Evolutionary conservation across 92 coral and sea anemone genomes (phyloP).

Genomic region (Meandrina meandrites): DNA sequence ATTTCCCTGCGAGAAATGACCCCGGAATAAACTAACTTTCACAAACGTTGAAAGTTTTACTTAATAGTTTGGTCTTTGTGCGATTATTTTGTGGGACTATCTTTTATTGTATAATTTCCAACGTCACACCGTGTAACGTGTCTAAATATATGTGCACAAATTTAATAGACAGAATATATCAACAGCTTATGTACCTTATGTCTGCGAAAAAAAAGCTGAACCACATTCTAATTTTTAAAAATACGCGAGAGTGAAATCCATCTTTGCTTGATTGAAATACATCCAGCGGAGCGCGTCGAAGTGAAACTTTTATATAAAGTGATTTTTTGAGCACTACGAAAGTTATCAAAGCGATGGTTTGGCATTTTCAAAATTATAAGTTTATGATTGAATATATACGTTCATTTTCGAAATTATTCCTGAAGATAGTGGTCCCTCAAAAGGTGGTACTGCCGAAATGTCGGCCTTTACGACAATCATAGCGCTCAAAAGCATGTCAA

Average conservation of each 20-base stretch:
- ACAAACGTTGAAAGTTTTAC: neutral
- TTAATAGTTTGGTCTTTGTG: neutral
- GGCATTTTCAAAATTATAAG: no score
- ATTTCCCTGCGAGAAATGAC: neutral
- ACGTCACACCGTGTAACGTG: neutral
- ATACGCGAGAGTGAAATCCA: neutral
- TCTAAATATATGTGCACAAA: neutral
- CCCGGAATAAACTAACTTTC: neutral
- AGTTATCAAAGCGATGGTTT: neutral
- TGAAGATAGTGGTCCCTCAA: no score
- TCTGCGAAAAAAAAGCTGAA: neutral
- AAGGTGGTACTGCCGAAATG: neutral
- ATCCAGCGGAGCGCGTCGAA: neutral
- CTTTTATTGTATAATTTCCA: neutral
- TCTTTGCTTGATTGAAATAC: neutral
- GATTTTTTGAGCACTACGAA: neutral
- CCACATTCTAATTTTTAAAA: neutral
- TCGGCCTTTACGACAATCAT: neutral
- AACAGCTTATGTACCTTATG: neutral
- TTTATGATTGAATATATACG: no score
- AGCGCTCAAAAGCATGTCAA: neutral
- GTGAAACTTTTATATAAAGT: neutral
- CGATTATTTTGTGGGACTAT: neutral
- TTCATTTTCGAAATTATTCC: no score
- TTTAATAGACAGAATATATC: neutral